Conservation (phyloP, 2,797 vertebrate genomes). For the Rhadinocentrus ornatus region DNA sequence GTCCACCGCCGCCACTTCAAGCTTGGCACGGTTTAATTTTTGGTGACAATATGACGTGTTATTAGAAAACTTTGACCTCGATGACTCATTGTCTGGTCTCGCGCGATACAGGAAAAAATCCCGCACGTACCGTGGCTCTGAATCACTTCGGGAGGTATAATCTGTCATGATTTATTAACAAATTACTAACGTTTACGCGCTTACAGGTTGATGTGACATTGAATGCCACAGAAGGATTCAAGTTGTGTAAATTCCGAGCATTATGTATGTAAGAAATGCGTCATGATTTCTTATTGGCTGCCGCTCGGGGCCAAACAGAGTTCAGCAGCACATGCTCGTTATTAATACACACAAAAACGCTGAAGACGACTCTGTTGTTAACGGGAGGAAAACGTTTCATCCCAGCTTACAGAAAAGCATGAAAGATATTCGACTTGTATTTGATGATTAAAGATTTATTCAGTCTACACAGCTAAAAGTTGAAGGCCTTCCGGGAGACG, state of each 20-base stretch:
- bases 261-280: neutral
- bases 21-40: too few species aligned
- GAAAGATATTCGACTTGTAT: neutral
- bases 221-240: too few species aligned
- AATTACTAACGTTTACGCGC: too few species aligned
- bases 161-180: too few species aligned
- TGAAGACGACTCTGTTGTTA: neutral
- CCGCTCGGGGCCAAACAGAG: slow-evolving; percentile 26
- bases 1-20: too few species aligned
- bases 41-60: too few species aligned
- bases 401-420: neutral
- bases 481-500: neutral
- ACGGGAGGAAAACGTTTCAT: neutral
- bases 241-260: slow-evolving; percentile 1
- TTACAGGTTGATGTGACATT: too few species aligned
- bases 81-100: too few species aligned
- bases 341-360: slow-evolving; percentile 5
- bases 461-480: neutral
- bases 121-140: too few species aligned
- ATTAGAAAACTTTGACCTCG: too few species aligned
- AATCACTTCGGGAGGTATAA: too few species aligned
- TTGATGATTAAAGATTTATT: rapidly evolving
- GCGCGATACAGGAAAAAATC: too few species aligned
- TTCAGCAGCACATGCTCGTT: slow-evolving; percentile 25
- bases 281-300: slow-evolving; percentile 60